These are phyloP conservation scores for Rhinogobio ventralis DNA, from an alignment of 2,797 vertebrate species.

Conservation along the genomic window DNA sequence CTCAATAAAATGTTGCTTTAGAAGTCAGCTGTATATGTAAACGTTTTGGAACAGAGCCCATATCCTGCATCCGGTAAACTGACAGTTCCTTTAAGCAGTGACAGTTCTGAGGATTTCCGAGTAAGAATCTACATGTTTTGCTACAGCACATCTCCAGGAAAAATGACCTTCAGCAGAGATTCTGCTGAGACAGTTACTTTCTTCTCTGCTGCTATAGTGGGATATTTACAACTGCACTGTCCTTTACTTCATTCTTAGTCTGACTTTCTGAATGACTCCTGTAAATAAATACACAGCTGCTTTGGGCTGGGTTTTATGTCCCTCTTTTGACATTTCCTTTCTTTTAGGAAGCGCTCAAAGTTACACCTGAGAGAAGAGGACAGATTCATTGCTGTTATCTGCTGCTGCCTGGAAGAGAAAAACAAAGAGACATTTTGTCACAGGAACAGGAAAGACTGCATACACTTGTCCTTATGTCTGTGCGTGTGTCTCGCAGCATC, in stretches of 20 bases:
- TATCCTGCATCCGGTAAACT: constrained; percentile 13
- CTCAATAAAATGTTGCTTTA: not conserved
- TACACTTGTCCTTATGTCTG: not conserved
- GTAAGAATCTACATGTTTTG: constrained; percentile 30
- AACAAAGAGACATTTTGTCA: constrained; percentile 59
- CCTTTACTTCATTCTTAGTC: constrained; percentile 73
- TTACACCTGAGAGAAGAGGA: constrained; percentile 50
- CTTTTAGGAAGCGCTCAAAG: constrained; percentile 50
- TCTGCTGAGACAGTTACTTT: constrained; percentile 69
- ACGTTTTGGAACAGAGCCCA: not conserved
- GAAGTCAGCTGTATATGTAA: not conserved
- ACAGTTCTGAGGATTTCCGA: constrained; percentile 17
- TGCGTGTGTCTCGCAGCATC: constrained; percentile 22
- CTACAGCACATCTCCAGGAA: not conserved
- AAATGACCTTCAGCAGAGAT: constrained; percentile 52
- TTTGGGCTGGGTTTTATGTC: constrained; percentile 70
- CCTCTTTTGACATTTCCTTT: constrained; percentile 69
- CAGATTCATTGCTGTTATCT: constrained; percentile 66
- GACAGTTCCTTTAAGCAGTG: constrained; percentile 18
- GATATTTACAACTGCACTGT: constrained; percentile 70
- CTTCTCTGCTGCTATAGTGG: constrained; percentile 58
- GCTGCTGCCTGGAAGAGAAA: constrained; percentile 47
- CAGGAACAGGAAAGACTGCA: constrained; percentile 53
- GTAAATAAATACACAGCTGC: constrained; percentile 68
- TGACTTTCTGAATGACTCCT: constrained; percentile 68